Evolutionary conservation across 1,140 invertebrate genomes (phyloP), one percentile per base, ranked within the genome.

Genomic region (fruit fly (Drosophila melanogaster)): DNA sequence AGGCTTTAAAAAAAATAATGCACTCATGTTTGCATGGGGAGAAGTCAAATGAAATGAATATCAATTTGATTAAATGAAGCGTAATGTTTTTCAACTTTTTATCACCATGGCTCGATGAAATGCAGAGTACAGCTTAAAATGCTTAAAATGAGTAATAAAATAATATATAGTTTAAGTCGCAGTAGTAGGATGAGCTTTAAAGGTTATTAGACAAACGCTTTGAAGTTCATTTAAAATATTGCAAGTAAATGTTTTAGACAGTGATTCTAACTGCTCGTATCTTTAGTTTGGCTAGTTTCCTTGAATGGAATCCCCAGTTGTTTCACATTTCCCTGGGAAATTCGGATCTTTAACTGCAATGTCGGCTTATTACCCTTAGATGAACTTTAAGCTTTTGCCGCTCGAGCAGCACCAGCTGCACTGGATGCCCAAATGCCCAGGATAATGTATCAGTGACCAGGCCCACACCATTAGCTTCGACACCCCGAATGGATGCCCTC

Each of bases 41-140:
- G 55, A 73, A 64, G 46, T 51, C 56, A 81, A 85, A 86, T 78
- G 64, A 86, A 85, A 86, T 85, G 57, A 86, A 85, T 86, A 85
- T 81, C 81, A 77, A 85, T 85, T 81, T 55, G 38, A 66, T 46
- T 62, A 77, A 89, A 83, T 76, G 84, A 79, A 79, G 79, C 79
- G 76, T 66, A 75, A 72, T 77, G 30, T 30, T 30, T 30, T 8
- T 30, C 30, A 10, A 8, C 8, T 30, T 30, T 30, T 30, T 30
- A 30, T 30, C 30, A 5, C 24, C 24, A 26, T 26, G 0, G 24
- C 24, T 7, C 24, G 2, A 2, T 30, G 30, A 30, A 30, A 0
- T 30, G 26, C 26, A 8, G 26, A 30, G 11, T 15, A 22, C 19
- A 22, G 19, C 19, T 3, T 22, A 22, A 22, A 22, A 22, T 22